Base-by-base conservation (phyloP, 2,888 invertebrate species). In the Metacarcinus magister region DNA sequence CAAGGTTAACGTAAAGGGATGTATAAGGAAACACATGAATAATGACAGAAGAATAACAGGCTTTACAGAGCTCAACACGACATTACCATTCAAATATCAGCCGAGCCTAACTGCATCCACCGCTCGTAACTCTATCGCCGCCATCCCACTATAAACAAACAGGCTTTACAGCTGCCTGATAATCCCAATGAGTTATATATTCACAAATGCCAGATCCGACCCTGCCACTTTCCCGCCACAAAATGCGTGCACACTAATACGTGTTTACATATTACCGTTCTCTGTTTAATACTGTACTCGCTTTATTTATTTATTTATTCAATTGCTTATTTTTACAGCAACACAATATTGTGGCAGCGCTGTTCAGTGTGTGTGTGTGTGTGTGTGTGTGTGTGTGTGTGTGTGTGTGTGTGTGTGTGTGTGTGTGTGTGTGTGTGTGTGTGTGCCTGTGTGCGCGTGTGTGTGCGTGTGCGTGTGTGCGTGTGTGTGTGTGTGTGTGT, bases 341-440 rank as follows among this genome's bases (percentile, higher is more conserved):
- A 39, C 39, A 39, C 39, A 39, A 39, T 39, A 39, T 39, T 39
- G 39, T 39, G 39, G 39, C 39, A 39, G 39, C 39, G 39, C 54
- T 54, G 3, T 54, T 54, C 54, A 16, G 10, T 54, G 54, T 2
- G 54, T 5, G 75, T 82, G 4, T 82, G 28, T 82, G n/a, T 75
- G 75, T n/a, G 75, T 75, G 75, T 75, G 75, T 75, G 75, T 75
- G 75, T 75, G 75, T 75, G 75, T 75, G 75, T 75, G 67, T 67
- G 67, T 67, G 67, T 67, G 67, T 67, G 67, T 67, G 67, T 67
- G 67, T 67, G 67, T 67, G 67, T 54, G 10, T 54, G 54, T 54
- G 54, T 54, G 54, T 54, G 54, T 54, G 54, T 54, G 54, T 54
- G 54, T 54, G 54, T 54, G 54, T 54, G 54, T 54, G 54, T 54